phyloP scores from a whole-genome alignment of 2,113 vertebrate genomes.

The Limanda limanda region DNA sequence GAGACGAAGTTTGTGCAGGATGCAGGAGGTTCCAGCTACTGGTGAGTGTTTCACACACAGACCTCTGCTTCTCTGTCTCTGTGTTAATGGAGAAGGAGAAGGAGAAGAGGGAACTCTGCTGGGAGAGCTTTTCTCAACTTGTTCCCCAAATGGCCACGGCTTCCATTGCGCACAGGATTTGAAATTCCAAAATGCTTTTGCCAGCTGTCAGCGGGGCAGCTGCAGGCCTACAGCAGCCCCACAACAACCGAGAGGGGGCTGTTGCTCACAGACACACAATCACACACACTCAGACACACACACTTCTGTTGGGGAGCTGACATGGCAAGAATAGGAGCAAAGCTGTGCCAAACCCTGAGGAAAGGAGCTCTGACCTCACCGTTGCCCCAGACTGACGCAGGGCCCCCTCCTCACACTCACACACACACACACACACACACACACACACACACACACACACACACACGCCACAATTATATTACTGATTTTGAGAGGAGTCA shows the following conservation, averaged over 20 bases:
- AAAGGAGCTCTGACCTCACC: conserved; percentile 54
- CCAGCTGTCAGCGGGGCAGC: conserved; percentile 78
- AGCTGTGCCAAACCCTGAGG: conserved; percentile 47
- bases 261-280: no score
- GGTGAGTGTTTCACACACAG: conserved; percentile 62
- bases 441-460: neutral
- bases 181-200: conserved; percentile 64
- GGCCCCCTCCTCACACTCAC: conserved; percentile 2
- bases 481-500: neutral
- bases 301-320: conserved; percentile 33
- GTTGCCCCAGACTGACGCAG: neutral
- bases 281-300: neutral
- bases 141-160: conserved; percentile 50
- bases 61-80: no score
- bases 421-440: conserved; percentile 6
- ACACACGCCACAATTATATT: neutral
- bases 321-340: conserved; percentile 52
- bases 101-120: neutral
- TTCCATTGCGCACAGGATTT: conserved; percentile 55
- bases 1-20: conserved; percentile 68
- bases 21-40: conserved; percentile 77
- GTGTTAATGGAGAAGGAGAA: neutral
- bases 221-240: conserved; percentile 52
- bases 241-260: neutral
- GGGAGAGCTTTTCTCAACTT: conserved; percentile 35